These are phyloP conservation scores for Polydrusus pterygomalis DNA, from an alignment of 2,888 invertebrate species.

Conservation along the genomic window DNA sequence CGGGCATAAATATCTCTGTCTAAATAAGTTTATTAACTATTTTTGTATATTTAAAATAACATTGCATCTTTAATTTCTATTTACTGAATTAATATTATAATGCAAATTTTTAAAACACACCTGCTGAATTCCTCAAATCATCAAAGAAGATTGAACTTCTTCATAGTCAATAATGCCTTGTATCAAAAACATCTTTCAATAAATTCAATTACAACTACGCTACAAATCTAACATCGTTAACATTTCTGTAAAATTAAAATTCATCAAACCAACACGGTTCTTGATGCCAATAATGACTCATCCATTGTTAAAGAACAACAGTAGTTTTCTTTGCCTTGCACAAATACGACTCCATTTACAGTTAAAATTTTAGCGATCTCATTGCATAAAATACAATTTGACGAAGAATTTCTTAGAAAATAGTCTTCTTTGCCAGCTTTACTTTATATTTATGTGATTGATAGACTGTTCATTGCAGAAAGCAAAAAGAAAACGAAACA, in stretches of 20 bases:
- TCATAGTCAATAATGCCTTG: not conserved
- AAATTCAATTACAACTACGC: constrained; percentile 7
- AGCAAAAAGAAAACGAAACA: no score
- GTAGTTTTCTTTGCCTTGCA: constrained; percentile 27
- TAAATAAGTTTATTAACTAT: no score
- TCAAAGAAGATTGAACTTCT: no score
- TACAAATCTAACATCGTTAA: not conserved
- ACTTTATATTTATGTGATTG: not conserved
- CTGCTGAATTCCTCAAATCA: no score
- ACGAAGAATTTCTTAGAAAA: constrained; percentile 31
- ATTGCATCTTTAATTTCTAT: no score
- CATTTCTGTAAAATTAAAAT: constrained; percentile 11
- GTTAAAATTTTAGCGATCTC: constrained; percentile 27
- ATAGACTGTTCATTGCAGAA: not conserved
- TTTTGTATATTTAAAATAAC: no score
- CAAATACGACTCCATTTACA: constrained; percentile 29
- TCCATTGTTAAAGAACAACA: constrained; percentile 37
- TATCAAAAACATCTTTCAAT: not conserved
- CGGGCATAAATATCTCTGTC: no score
- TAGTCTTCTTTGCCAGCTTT: constrained; percentile 10
- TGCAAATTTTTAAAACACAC: no score
- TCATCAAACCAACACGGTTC: constrained; percentile 18
- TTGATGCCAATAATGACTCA: constrained; percentile 35
- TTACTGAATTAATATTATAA: no score
- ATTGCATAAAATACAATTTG: constrained; percentile 18